Evolutionary conservation across 2,113 vertebrate species (phyloP).

Genomic region (Marmota monax): DNA sequence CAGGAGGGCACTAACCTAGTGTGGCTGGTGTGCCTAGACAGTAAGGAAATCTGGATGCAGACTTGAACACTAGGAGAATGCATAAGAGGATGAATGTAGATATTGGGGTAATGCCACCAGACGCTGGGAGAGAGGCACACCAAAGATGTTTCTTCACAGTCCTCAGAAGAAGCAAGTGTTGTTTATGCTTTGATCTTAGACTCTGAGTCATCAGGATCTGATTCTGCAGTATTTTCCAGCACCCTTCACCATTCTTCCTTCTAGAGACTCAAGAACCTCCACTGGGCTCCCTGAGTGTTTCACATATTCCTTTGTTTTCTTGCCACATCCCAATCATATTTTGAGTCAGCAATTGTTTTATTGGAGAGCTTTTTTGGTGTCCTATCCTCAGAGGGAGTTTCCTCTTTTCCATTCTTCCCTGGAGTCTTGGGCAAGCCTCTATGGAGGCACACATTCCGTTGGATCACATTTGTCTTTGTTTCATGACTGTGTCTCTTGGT

Average conservation of each 20-base stretch:
- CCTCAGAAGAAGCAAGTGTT: not conserved
- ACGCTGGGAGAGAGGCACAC: not conserved
- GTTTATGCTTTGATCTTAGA: rapidly evolving
- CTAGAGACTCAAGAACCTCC: not conserved
- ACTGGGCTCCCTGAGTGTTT: not conserved
- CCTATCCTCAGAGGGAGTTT: not conserved
- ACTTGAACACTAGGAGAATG: not conserved
- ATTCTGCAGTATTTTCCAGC: not conserved
- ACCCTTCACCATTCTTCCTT: not conserved
- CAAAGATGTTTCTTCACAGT: not conserved
- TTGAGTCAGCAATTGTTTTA: not conserved
- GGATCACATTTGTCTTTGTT: not conserved
- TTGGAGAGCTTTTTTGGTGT: not conserved
- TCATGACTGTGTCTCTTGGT: not conserved
- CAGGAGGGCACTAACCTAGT: not conserved
- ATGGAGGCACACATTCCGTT: not conserved
- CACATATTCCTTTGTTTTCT: not conserved
- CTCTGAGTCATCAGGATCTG: not conserved
- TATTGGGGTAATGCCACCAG: not conserved
- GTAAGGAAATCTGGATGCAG: not conserved
- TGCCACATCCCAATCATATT: not conserved
- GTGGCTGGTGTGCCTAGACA: not conserved
- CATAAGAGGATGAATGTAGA: not conserved
- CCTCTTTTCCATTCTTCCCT: not conserved
- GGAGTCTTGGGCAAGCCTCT: not conserved